Evolutionary conservation across 2,797 vertebrate genomes (phyloP), one percentile per base, ranked within the genome.

Genomic region (Clarias pachynema): DNA sequence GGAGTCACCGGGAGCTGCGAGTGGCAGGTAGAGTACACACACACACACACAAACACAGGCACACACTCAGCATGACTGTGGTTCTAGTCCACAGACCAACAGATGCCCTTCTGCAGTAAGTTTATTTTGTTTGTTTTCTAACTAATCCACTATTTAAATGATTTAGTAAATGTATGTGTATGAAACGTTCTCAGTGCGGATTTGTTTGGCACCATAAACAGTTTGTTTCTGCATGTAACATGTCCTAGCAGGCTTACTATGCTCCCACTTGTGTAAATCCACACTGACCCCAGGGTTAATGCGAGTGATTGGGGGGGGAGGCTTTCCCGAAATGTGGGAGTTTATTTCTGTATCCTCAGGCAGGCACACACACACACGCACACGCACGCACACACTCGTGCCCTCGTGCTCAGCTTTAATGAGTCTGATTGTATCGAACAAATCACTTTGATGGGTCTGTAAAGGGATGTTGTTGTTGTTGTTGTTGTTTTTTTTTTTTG

Each of bases 1-100:
- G 89, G 98, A 99, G 93, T 99, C 98, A 83, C 98, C 98, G 88
- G 98, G 96, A 92, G 93, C 96, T 92, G 96, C 95, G 94, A 99
- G 98, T 95, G 97, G 96, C 97, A 99, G 98, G 98, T 99, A 97
- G 92, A 93, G 89, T 91, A 92, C 92, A 88, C 79, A 44, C 68
- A 26, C 53, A n/a, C 82, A 70, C 69, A 37, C 63, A n/a, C 79
- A 75, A 74, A 75, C 60, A 72, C 85, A 83, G 73, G 62, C 73
- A 44, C 69, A 81, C 81, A 86, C 84, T 79, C 74, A 84, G 65
- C 74, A 59, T 82, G 73, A 75, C 77, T 63, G 59, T 83, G 72
- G 65, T 72, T 31, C 81, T 72, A 59, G 34, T 82, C 40, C 40
- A 63, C 66, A 83, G 81, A 66, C 62, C 82, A 26, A 57, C 82